A percentile compares a stretch with the other conserved stretches of the same genome.
Evolutionary conservation across 2,888 invertebrate species (phyloP).

Genomic region (Megalurothrips usitatus): DNA sequence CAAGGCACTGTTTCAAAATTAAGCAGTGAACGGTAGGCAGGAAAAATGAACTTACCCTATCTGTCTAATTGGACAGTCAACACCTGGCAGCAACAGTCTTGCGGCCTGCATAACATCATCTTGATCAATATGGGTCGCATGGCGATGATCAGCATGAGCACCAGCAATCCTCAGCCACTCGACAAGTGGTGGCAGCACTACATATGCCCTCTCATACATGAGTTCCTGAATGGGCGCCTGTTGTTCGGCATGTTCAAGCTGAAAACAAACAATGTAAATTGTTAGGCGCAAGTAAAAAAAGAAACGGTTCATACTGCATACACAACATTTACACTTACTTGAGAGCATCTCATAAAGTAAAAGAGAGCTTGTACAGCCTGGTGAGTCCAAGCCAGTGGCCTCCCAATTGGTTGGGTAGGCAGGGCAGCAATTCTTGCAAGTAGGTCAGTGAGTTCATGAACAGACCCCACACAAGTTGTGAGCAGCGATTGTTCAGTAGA

Average conservation of each 20-base stretch:
- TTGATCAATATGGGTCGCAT: conserved; percentile 70
- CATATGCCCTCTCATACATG: conserved; percentile 81
- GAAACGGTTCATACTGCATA: neutral
- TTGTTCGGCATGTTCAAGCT: conserved; percentile 58
- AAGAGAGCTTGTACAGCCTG: conserved; percentile 72
- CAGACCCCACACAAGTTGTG: conserved; percentile 84
- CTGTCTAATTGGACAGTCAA: conserved; percentile 80
- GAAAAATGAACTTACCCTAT: conserved; percentile 52
- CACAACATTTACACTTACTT: conserved; percentile 48
- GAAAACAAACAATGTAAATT: neutral
- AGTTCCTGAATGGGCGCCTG: conserved; percentile 63
- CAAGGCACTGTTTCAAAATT: neutral
- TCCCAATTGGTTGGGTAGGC: conserved; percentile 37
- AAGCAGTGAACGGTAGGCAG: too few relatives aligned
- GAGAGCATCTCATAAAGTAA: conserved; percentile 90
- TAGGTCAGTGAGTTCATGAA: conserved; percentile 71
- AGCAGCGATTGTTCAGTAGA: conserved; percentile 65
- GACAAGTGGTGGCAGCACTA: conserved; percentile 82
- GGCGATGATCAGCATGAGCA: conserved; percentile 76
- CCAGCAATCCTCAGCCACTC: conserved; percentile 83
- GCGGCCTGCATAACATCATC: conserved; percentile 89
- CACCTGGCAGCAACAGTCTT: conserved; percentile 75
- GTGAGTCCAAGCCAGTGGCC: conserved; percentile 39
- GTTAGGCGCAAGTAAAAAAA: neutral
- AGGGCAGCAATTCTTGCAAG: conserved; percentile 51